These are phyloP conservation scores for Actinopyga echinites DNA, from an alignment of 53 echinoderm and acorn worm species.

Conservation along the genomic window DNA sequence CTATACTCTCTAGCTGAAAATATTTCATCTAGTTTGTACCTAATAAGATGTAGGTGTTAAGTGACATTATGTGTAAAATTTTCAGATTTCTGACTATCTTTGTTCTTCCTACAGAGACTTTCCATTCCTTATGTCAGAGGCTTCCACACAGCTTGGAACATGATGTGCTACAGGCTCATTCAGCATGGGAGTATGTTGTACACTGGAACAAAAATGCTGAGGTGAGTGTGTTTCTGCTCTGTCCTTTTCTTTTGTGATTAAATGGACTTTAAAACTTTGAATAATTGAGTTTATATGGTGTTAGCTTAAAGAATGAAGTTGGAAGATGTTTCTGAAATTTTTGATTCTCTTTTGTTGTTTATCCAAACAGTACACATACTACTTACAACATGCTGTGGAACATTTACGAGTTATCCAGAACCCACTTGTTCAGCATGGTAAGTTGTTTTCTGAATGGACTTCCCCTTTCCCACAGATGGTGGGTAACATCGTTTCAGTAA, in stretches of 20 bases:
- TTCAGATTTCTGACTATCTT: no score
- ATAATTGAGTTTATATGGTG: no score
- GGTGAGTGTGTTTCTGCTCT: slow-evolving; percentile 28
- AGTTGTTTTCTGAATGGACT: neutral
- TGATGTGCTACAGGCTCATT: slow-evolving; percentile 90
- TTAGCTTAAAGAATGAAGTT: no score
- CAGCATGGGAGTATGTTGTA: slow-evolving; percentile 96
- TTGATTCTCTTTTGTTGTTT: neutral
- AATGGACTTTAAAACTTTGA: no score
- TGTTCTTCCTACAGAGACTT: slow-evolving; percentile 38
- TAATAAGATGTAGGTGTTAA: no score
- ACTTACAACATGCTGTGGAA: slow-evolving; percentile 63
- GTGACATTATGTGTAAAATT: no score
- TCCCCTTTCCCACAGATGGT: no score
- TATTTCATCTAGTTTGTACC: no score
- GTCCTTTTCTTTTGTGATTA: no score
- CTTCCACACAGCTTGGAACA: slow-evolving; percentile 83
- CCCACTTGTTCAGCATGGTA: slow-evolving; percentile 87
- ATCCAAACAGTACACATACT: slow-evolving; percentile 67
- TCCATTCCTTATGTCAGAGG: slow-evolving; percentile 56
- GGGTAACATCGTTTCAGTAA: no score
- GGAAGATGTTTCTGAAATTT: no score
- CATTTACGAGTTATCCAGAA: slow-evolving; percentile 80
- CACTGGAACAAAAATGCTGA: slow-evolving; percentile 96
- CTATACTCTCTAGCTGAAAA: no score